Evolutionary conservation across 2,113 vertebrate genomes (phyloP).

Genomic region (Trinectes maculatus): DNA sequence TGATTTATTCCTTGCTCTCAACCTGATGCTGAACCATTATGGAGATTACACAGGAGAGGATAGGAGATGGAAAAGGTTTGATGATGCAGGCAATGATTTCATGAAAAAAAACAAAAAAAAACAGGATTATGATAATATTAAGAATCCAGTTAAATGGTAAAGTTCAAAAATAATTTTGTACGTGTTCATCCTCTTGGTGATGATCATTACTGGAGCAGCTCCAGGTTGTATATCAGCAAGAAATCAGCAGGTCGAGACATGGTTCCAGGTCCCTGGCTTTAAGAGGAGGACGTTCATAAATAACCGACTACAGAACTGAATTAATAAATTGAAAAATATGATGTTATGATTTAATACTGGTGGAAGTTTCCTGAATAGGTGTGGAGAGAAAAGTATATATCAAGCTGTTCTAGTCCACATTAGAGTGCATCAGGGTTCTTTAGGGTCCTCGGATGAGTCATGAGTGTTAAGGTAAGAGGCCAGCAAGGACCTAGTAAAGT

Average conservation of each 20-base stretch:
- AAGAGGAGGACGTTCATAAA: slow-evolving; percentile 40
- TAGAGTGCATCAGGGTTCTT: slow-evolving; percentile 12
- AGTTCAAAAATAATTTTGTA: slow-evolving; percentile 58
- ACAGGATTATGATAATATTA: slow-evolving; percentile 31
- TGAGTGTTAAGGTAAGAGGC: background rate
- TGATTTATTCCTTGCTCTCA: background rate
- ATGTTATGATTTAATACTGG: slow-evolving; percentile 39
- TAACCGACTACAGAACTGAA: slow-evolving; percentile 25
- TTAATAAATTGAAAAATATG: slow-evolving; percentile 50
- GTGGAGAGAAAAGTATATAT: background rate
- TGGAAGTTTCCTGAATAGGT: background rate
- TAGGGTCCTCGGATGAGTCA: slow-evolving; percentile 8
- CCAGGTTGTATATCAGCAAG: slow-evolving; percentile 28
- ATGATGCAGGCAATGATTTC: slow-evolving; percentile 33
- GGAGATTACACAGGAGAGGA: background rate
- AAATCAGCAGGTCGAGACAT: slow-evolving; percentile 34
- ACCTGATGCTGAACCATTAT: slow-evolving; percentile 16
- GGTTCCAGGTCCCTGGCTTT: slow-evolving; percentile 29
- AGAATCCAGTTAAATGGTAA: slow-evolving; percentile 19
- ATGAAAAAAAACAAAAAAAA: slow-evolving; percentile 9
- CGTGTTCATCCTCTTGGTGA: slow-evolving; percentile 33
- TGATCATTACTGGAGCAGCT: slow-evolving; percentile 45
- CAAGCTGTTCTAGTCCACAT: background rate
- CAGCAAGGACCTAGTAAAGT: background rate
- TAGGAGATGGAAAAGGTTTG: slow-evolving; percentile 10